Percentiles rank a stretch among this genome's conserved stretches.
Evolutionary conservation across 2,113 vertebrate genomes (phyloP).

Genomic region (Nicator chloris): DNA sequence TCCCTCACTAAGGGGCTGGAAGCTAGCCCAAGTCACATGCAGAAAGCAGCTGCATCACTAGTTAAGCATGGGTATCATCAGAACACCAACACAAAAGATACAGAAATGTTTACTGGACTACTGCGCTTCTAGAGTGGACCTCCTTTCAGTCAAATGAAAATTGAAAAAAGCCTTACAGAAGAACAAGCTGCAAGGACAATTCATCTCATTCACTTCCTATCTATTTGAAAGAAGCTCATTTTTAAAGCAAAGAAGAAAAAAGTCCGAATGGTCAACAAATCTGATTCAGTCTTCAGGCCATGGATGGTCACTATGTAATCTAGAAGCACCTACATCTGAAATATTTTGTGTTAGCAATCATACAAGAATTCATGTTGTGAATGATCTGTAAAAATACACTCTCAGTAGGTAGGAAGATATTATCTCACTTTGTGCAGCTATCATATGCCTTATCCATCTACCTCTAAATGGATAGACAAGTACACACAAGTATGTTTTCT

Average conservation of each 20-base stretch:
- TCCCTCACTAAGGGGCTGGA: neutral
- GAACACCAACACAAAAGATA: neutral
- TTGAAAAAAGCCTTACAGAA: neutral
- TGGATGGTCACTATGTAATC: neutral
- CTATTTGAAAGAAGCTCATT: neutral
- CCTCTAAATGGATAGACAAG: neutral
- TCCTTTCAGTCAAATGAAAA: neutral
- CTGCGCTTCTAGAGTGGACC: neutral
- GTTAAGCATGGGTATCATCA: neutral
- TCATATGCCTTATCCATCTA: fast-evolving
- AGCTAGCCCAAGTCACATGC: neutral
- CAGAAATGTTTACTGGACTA: neutral
- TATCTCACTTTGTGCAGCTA: neutral
- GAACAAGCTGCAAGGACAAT: neutral
- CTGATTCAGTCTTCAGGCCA: neutral
- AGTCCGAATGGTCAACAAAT: neutral
- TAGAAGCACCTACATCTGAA: neutral
- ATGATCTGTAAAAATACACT: neutral
- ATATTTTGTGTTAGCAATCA: neutral
- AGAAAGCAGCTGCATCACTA: neutral
- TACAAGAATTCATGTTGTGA: neutral
- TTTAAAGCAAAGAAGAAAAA: neutral
- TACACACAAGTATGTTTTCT: neutral
- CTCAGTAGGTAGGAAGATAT: neutral
- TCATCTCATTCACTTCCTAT: neutral